phyloP scores from a whole-genome alignment of 2,113 vertebrate genomes.

The Sisor rabdophorus region DNA sequence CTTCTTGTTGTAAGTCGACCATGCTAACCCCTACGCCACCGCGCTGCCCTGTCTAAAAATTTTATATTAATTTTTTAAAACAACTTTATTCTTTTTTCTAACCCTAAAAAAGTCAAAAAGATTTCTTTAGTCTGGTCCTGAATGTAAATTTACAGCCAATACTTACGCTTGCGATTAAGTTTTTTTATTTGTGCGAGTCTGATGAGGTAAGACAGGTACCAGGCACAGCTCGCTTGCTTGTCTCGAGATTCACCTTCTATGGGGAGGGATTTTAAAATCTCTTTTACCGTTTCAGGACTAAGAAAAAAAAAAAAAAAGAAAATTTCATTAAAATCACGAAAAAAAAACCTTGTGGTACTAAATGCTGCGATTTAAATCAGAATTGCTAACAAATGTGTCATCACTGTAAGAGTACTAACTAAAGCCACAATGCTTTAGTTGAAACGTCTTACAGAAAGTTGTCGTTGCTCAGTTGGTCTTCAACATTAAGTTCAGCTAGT shows the following conservation, averaged over 20 bases:
- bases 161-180: slow-evolving; percentile 80
- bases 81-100: too few species aligned
- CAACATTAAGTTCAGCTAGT: slow-evolving; percentile 67
- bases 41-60: too few species aligned
- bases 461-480: slow-evolving; percentile 75
- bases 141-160: too few species aligned
- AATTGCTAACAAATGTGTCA: neutral
- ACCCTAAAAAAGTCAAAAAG: too few species aligned
- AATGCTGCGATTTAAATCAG: neutral
- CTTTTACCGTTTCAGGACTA: slow-evolving; percentile 67
- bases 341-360: neutral
- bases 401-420: neutral
- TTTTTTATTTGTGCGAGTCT: slow-evolving; percentile 70
- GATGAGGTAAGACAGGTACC: slow-evolving; percentile 81
- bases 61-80: too few species aligned
- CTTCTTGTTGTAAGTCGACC: too few species aligned
- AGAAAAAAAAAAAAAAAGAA: neutral
- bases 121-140: neutral
- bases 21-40: too few species aligned
- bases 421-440: neutral
- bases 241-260: slow-evolving; percentile 62
- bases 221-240: slow-evolving; percentile 73
- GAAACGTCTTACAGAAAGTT: slow-evolving; percentile 67
- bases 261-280: slow-evolving; percentile 74
- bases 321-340: neutral